These are phyloP conservation scores for Fragum whitleyi DNA, from an alignment of 2,888 invertebrate species.

Conservation along the genomic window DNA sequence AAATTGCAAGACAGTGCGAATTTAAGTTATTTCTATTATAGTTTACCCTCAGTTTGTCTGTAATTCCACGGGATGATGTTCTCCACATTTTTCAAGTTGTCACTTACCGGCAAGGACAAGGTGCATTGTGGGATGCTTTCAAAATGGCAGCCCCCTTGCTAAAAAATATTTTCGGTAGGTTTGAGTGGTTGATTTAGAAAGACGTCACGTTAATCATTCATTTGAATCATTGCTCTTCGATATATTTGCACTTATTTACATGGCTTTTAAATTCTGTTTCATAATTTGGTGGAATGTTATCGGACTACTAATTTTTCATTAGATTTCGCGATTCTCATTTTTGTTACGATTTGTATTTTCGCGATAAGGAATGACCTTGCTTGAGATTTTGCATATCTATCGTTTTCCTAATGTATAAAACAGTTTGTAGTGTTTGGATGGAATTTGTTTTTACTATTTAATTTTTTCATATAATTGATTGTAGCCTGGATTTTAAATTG, in stretches of 20 bases:
- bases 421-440: too few relatives aligned
- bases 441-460: too few relatives aligned
- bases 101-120: constrained; percentile 45
- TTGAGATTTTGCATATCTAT: too few relatives aligned
- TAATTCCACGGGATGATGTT: constrained; percentile 47
- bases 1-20: too few relatives aligned
- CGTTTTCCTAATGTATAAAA: too few relatives aligned
- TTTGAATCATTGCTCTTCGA: too few relatives aligned
- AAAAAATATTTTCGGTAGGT: constrained; percentile 24
- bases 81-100: constrained; percentile 60
- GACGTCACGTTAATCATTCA: not conserved
- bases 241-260: too few relatives aligned
- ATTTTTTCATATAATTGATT: too few relatives aligned
- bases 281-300: too few relatives aligned
- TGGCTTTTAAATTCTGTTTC: too few relatives aligned
- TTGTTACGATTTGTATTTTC: not conserved
- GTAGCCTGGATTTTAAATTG: too few relatives aligned
- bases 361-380: not conserved
- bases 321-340: not conserved
- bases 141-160: constrained; percentile 45
- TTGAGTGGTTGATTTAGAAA: not conserved
- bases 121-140: constrained; percentile 12
- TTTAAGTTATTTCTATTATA: not conserved
- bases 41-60: constrained; percentile 57
- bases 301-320: not conserved